Base-by-base conservation (phyloP, 2,888 invertebrate species). In the Ashinkailepas kermadecensis region DNA sequence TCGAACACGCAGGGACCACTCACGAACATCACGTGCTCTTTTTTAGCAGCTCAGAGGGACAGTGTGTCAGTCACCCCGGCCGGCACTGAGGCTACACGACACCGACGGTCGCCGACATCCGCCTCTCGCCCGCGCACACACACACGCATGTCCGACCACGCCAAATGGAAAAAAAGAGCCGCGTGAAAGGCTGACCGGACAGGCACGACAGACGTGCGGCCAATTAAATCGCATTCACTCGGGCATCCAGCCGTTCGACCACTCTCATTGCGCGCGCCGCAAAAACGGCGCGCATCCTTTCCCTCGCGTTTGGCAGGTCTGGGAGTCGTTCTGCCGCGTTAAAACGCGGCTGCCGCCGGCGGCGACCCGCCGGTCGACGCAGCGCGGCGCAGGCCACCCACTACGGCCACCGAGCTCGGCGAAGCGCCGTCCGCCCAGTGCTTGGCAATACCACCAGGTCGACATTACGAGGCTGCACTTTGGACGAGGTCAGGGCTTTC, bases 171-270 rank as follows among this genome's bases (percentile, higher is more conserved):
- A 67, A 67, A 67, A 25, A 12, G 23, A 25, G 25, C 67, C 7
- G 8, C 10, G 67, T 13, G 67, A 23, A 9, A 25, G 23, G 23
- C 67, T 21, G n/a, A 7, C 21, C 64, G n/a, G 64, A 64, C 64
- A 21, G 21, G 7, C 64, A n/a, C 64, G 39, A 64, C 21, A 64
- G n/a, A 21, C 64, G 25, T 11, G 12, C 67, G 12, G 23, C 67
- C 67, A 67, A 67, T 67, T 67, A 67, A 67, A 25, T 25, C 23
- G n/a, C 67, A 67, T 67, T 67, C 67, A 23, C 67, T 21, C 39
- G 39, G 67, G 11, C 67, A 25, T 12, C 67, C n/a, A 4, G 67
- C 67, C 25, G 67, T 67, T 21, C 23, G 23, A 23, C 67, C n/a
- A 64, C 39, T 39, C 39, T 39, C 39, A 39, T 39, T 64, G n/a